phyloP scores from a whole-genome alignment of 2,888 invertebrate species.

The Patella ulyssiponensis region DNA sequence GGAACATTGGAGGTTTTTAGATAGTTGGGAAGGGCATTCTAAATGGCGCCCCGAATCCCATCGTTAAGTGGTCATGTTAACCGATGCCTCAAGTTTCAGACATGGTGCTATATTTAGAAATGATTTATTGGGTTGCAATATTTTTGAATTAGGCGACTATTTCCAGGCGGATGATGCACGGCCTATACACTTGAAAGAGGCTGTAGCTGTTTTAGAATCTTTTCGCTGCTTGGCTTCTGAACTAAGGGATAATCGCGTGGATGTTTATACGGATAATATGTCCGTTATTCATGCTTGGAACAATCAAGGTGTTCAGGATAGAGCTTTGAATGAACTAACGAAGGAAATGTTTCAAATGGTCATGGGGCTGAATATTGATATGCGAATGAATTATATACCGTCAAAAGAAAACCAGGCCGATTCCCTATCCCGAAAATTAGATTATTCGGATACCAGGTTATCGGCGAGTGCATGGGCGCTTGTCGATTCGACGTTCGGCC shows the following conservation, averaged over 20 bases:
- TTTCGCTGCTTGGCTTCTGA: too few species aligned
- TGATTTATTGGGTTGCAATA: neutral
- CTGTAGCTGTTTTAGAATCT: too few species aligned
- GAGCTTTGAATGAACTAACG: too few species aligned
- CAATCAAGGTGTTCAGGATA: too few species aligned
- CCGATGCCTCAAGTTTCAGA: slow-evolving; percentile 31
- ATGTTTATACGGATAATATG: slow-evolving; percentile 22
- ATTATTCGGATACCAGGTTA: too few species aligned
- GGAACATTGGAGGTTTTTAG: slow-evolving; percentile 30
- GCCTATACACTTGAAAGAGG: too few species aligned
- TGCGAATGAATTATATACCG: neutral
- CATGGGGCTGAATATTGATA: neutral
- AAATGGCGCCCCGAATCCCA: slow-evolving; percentile 28
- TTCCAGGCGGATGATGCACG: slow-evolving; percentile 16
- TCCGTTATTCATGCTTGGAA: neutral
- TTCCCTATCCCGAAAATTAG: neutral
- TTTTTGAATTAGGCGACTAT: slow-evolving; percentile 18
- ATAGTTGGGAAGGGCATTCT: slow-evolving; percentile 20
- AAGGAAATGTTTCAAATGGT: too few species aligned
- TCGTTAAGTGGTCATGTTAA: slow-evolving; percentile 25
- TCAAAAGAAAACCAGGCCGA: neutral
- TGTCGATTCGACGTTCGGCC: too few species aligned
- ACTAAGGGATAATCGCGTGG: too few species aligned
- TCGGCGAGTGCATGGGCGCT: too few species aligned
- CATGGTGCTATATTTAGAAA: slow-evolving; percentile 26